Conservation (phyloP, 1,140 invertebrate species). For the Ephestia elutella region DNA sequence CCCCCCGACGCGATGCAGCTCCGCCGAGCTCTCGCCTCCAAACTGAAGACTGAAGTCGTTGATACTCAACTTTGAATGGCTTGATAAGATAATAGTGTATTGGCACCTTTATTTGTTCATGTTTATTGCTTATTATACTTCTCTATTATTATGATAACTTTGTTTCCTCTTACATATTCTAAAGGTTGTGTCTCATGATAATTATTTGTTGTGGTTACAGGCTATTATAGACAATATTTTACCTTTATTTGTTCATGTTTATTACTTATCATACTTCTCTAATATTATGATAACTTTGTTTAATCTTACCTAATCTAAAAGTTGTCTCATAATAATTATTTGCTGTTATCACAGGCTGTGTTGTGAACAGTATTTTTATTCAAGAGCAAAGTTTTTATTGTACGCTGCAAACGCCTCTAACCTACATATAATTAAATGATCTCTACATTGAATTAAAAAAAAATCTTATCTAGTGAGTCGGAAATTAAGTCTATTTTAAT, state of each 20-base stretch:
- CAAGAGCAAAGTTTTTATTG: no score
- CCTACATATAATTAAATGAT: no score
- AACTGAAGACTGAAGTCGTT: conserved; percentile 88
- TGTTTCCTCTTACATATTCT: neutral
- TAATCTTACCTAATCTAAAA: neutral
- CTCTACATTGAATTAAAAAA: no score
- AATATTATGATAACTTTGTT: conserved; percentile 3
- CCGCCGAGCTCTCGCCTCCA: conserved; percentile 85
- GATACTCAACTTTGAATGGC: conserved; percentile 35
- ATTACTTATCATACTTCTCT: conserved; percentile 13
- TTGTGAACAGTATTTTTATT: no score
- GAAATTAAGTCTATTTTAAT: no score
- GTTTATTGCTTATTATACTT: conserved; percentile 10
- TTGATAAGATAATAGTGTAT: conserved; percentile 6
- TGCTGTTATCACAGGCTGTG: no score
- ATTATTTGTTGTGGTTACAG: no score
- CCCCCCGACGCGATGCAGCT: conserved; percentile 78
- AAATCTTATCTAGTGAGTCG: no score
- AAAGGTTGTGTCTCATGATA: no score
- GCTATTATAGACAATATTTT: no score
- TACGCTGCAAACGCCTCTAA: no score
- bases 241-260: neutral
- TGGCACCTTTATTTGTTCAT: neutral
- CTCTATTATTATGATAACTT: conserved; percentile 6
- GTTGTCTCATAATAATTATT: no score